Evolutionary conservation across 1,140 invertebrate genomes (phyloP).

Genomic region (Leptinotarsa defecta): DNA sequence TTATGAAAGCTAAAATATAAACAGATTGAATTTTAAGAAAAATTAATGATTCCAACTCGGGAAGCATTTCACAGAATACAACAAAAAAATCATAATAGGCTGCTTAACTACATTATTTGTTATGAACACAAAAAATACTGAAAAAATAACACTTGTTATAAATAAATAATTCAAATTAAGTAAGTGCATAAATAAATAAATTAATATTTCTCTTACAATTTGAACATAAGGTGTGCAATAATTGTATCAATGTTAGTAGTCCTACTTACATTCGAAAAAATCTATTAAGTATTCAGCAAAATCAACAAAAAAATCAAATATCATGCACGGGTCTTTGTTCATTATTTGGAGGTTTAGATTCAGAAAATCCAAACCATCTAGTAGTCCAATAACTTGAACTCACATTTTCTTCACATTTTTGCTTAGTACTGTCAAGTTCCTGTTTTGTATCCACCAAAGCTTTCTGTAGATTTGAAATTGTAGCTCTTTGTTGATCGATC

Average conservation of each 20-base stretch:
- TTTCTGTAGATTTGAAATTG: slow-evolving; percentile 49
- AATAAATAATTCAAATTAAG: slow-evolving; percentile 23
- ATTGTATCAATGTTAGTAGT: background rate
- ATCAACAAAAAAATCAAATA: slow-evolving; percentile 36
- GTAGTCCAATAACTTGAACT: slow-evolving; percentile 47
- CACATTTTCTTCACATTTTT: slow-evolving; percentile 49
- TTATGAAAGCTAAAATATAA: no score
- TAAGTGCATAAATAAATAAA: slow-evolving; percentile 1
- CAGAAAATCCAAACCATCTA: slow-evolving; percentile 47
- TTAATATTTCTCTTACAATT: background rate
- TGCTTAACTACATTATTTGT: no score
- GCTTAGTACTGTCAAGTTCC: slow-evolving; percentile 46
- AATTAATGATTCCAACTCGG: no score
- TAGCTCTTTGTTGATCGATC: slow-evolving; percentile 50
- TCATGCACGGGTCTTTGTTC: slow-evolving; percentile 50
- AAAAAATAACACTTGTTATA: background rate
- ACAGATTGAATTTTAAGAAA: no score
- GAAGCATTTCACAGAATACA: no score
- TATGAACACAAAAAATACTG: no score
- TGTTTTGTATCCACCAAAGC: slow-evolving; percentile 48
- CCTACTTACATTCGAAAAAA: background rate
- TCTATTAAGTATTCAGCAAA: background rate
- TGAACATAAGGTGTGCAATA: background rate
- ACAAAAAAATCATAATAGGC: no score
- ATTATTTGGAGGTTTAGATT: slow-evolving; percentile 37